Evolutionary conservation across 2,113 vertebrate species (phyloP).

Genomic region (Spizaetus ornatus): DNA sequence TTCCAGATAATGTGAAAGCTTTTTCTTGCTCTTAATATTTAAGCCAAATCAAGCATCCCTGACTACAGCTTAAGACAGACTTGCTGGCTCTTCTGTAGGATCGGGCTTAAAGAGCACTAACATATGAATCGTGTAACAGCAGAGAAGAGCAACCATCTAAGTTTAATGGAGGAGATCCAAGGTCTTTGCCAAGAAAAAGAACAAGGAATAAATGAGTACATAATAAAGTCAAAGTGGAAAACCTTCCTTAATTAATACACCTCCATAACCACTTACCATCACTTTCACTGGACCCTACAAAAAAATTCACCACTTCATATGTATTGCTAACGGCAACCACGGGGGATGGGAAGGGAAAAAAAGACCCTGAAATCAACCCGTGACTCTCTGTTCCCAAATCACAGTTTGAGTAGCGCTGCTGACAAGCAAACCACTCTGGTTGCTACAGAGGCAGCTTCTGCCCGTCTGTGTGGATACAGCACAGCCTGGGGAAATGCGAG

Average conservation of each 20-base stretch:
- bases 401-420: background rate
- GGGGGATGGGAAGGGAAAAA: background rate
- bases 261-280: background rate
- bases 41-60: background rate
- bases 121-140: rapidly evolving
- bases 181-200: background rate
- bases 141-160: background rate
- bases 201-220: background rate
- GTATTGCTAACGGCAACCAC: background rate
- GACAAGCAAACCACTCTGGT: background rate
- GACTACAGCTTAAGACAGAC: background rate
- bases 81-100: background rate
- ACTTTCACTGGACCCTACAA: background rate
- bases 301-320: background rate
- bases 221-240: background rate
- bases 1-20: background rate
- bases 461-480: rapidly evolving
- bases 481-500: background rate
- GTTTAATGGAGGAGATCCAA: background rate
- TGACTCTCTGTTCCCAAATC: background rate
- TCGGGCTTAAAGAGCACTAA: background rate
- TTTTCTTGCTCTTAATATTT: background rate
- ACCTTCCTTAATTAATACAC: background rate
- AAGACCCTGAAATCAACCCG: background rate
- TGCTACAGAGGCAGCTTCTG: background rate